These are phyloP conservation scores for Perdita meconis DNA, from an alignment of 2,888 invertebrate species.

Conservation along the genomic window DNA sequence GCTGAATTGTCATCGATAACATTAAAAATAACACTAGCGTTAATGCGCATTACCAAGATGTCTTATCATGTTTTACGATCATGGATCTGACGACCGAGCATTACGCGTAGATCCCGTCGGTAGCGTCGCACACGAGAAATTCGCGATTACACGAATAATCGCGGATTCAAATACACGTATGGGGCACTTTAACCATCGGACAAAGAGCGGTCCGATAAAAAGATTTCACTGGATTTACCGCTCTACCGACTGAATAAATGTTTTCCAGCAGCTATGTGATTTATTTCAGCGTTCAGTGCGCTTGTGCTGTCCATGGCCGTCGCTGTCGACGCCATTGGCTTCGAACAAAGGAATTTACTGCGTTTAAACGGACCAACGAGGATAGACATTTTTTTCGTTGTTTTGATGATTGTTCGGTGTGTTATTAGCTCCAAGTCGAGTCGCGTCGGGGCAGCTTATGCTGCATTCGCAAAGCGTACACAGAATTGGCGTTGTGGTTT, in stretches of 20 bases:
- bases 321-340: constrained; percentile 15
- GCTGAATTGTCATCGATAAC: background rate
- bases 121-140: constrained; percentile 9
- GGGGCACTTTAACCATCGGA: constrained; percentile 25
- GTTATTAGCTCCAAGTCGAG: constrained; percentile 44
- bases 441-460: constrained; percentile 6
- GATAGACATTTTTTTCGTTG: background rate
- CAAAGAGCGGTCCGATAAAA: constrained; percentile 49
- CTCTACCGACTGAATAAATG: constrained; percentile 47
- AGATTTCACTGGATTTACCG: constrained; percentile 48
- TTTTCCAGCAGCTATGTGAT: constrained; percentile 40
- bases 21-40: background rate
- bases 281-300: constrained; percentile 28
- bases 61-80: constrained; percentile 51
- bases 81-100: background rate
- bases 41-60: constrained; percentile 38
- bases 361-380: constrained; percentile 6
- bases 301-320: constrained; percentile 15
- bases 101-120: background rate
- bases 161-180: constrained; percentile 2
- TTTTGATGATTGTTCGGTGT: constrained; percentile 31
- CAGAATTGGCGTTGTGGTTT: background rate
- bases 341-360: constrained; percentile 41
- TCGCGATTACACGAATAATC: constrained; percentile 54
- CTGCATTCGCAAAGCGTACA: constrained; percentile 15